phyloP scores from a whole-genome alignment of 2,797 vertebrate genomes.

The Molossus alvarezi region DNA sequence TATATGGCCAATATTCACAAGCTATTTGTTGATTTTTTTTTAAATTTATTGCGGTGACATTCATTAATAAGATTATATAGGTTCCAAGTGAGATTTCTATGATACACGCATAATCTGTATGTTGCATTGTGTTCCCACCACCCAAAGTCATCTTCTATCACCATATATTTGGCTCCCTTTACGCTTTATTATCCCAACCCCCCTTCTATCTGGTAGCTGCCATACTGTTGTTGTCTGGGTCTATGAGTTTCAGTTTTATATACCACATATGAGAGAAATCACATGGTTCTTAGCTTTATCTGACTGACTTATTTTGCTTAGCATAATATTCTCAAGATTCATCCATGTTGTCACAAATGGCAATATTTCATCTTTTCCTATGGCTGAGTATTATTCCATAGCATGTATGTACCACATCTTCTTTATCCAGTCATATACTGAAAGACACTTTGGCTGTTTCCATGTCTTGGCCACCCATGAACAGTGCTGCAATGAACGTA shows the following conservation, averaged over 20 bases:
- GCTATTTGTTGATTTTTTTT: neutral
- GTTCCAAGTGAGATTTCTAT: neutral
- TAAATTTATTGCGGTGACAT: neutral
- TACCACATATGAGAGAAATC: neutral
- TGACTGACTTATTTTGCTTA: neutral
- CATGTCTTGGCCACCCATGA: neutral
- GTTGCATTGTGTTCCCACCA: neutral
- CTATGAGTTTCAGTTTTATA: neutral
- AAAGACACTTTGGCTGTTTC: neutral
- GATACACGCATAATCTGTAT: neutral
- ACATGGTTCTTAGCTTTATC: neutral
- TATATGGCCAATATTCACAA: neutral
- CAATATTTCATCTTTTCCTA: neutral
- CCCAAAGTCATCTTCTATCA: neutral
- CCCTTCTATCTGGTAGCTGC: neutral
- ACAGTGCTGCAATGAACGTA: neutral
- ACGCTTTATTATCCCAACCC: too few species aligned
- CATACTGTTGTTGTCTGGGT: neutral
- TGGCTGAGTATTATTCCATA: neutral
- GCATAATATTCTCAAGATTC: neutral
- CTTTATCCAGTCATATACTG: neutral
- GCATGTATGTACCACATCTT: too few species aligned
- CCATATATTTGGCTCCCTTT: neutral
- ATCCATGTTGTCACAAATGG: neutral
- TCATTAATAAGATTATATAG: neutral